Evolutionary conservation across 1,140 invertebrate species (phyloP), one percentile per base, ranked within the genome.

Genomic region (Plectus sambesii): DNA sequence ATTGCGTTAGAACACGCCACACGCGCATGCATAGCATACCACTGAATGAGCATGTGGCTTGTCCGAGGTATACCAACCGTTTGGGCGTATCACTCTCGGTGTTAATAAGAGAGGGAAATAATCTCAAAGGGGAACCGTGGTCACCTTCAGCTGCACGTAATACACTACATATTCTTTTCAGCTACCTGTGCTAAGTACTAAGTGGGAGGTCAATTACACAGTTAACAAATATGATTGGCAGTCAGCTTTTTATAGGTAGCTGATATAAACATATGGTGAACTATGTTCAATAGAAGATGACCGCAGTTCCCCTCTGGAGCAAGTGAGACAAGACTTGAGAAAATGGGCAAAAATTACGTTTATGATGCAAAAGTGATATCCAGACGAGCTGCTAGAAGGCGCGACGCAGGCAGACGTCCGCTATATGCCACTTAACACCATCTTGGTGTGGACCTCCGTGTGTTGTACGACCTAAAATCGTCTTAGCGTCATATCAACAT

Each of bases 351-450:
- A n/a, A n/a, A n/a, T n/a, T n/a, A n/a, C n/a, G n/a, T n/a, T n/a
- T n/a, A n/a, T n/a, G n/a, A n/a, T n/a, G n/a, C n/a, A n/a, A 44
- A 53, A 37, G 24, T 24, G 26, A 47, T 22, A 44, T 19, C 44
- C 17, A 46, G 38, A 47, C 37, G 48, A 36, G 22, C 43, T 19
- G 40, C 19, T n/a, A 19, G 44, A 50, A 27, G 22, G 24, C 20
- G 17, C 35, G n/a, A 8, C 23, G n/a, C 22, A 27, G 33, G n/a
- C 19, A 53, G 17, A 56, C 5, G 20, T 24, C 20, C 17, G 23
- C 62, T 51, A 66, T 44, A 66, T 66, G 49, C 68, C 68, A 48
- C 68, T 65, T 23, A 66, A 47, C n/a, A 66, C 63, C 63, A 66
- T 66, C 56, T 66, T 66, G 53, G 61, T 64, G 62, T 66, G 63